Base-by-base conservation (phyloP, 2,113 vertebrate species). In the Trematomus loennbergii region DNA sequence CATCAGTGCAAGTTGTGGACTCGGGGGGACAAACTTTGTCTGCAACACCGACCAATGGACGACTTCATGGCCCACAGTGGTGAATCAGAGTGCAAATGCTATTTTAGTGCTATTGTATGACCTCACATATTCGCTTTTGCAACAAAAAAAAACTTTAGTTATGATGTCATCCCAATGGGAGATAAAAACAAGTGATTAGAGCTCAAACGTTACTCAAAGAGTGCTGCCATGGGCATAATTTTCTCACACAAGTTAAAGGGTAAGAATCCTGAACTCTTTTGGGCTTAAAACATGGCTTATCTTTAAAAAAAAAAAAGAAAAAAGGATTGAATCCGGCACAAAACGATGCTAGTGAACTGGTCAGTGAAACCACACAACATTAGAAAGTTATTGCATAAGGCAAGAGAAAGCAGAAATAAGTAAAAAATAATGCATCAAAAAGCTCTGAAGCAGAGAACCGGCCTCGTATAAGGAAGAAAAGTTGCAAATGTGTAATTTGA, bases 1-100 rank as follows among this genome's bases (percentile, higher is more conserved):
- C 92, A 91, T 86, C 77, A 71, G 75, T 74, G 80, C 50, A 66
- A 88, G 73, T 81, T 73, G 75, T 83, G 81, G 80, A 82, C 74
- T 62, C 40, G 13, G 65, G 66, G 3, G 16, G 16, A 59, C 55
- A 80, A 87, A 85, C 84, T 91, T 87, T 72, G 43, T 78, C 63
- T 78, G 83, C 59, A 81, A 81, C 84, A 65, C 43, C 60, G 58
- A 76, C 65, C 43, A 13, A 71, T 55, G 64, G 65, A 84, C 22
- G 17, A 78, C n/a, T 29, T 76, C 59, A 71, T 77, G 72, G 65
- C 25, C 63, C 67, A 46, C 62, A 63, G 57, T 70, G 43, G 80
- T 61, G 78, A 77, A 78, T 77, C 72, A 67, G 70, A 83, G 81
- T 50, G 15, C 40, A 69, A 55, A 78, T 20, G 7, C 25, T 29